Evolutionary conservation across 2,113 vertebrate genomes (phyloP).

Genomic region (Rissa tridactyla): DNA sequence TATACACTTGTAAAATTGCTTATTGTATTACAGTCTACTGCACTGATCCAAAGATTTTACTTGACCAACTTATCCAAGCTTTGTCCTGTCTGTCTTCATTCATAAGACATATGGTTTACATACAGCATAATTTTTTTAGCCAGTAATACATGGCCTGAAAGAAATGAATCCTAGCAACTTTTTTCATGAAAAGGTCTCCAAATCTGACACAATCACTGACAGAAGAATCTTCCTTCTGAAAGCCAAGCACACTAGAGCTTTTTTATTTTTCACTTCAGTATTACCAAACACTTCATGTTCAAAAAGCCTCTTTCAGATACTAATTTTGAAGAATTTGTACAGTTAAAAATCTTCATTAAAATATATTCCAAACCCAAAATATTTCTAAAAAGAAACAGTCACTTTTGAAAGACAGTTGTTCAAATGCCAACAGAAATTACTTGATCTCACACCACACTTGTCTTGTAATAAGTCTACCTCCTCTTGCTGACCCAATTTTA

Average conservation of each 20-base stretch:
- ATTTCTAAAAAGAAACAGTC: neutral
- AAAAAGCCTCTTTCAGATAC: neutral
- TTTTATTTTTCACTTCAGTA: neutral
- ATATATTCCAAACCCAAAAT: neutral
- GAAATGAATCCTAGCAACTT: neutral
- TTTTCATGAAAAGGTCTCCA: neutral
- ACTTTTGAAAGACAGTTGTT: neutral
- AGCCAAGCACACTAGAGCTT: neutral
- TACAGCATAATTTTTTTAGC: neutral
- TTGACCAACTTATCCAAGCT: neutral
- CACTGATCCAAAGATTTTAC: neutral
- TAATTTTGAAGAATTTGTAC: neutral
- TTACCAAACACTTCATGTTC: neutral
- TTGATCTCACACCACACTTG: neutral
- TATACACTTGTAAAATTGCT: neutral
- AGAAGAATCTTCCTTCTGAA: neutral
- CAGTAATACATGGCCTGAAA: neutral
- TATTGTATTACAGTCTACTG: neutral
- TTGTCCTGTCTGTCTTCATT: neutral
- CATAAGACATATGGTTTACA: neutral
- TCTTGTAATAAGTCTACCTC: neutral
- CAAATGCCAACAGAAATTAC: neutral
- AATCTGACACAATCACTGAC: neutral
- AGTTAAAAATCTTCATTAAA: neutral
- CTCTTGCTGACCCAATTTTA: neutral